Percentiles rank a stretch among this genome's conserved stretches.
These are phyloP conservation scores for Troides aeacus DNA, from an alignment of 2,888 invertebrate genomes.

Conservation along the genomic window DNA sequence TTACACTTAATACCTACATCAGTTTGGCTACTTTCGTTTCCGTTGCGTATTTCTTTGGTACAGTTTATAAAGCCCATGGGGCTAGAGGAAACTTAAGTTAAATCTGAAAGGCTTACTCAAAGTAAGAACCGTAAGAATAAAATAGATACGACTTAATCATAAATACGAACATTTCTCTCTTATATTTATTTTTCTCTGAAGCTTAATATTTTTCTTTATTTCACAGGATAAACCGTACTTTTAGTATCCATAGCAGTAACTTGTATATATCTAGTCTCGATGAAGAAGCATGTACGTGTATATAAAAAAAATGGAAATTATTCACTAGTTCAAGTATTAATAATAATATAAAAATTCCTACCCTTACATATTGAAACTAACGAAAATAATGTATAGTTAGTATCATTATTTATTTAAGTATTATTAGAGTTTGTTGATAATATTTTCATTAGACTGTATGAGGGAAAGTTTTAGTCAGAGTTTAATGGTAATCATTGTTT, in stretches of 20 bases:
- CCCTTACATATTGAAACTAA: too few relatives aligned
- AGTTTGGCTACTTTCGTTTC: slow-evolving; percentile 8
- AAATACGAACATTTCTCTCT: slow-evolving; percentile 9
- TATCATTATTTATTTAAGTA: too few relatives aligned
- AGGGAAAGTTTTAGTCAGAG: too few relatives aligned
- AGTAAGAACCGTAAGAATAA: slow-evolving; percentile 12
- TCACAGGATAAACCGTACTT: too few relatives aligned
- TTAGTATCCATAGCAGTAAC: too few relatives aligned
- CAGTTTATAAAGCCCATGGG: slow-evolving; percentile 14
- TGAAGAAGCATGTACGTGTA: too few relatives aligned
- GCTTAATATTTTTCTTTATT: too few relatives aligned
- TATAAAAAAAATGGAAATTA: too few relatives aligned
- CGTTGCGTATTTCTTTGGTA: slow-evolving; percentile 8
- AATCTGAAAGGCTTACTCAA: slow-evolving; percentile 23
- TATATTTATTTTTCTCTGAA: slow-evolving; percentile 2
- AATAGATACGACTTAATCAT: slow-evolving; percentile 14
- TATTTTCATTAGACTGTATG: too few relatives aligned
- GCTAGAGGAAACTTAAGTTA: slow-evolving; percentile 17
- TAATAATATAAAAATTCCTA: neutral
- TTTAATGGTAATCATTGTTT: too few relatives aligned
- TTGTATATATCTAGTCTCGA: too few relatives aligned
- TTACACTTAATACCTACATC: slow-evolving; percentile 1
- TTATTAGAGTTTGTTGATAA: too few relatives aligned
- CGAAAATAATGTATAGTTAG: neutral
- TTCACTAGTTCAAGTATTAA: neutral